Evolutionary conservation across 1,140 invertebrate species (phyloP).

Genomic region (Solen grandis): DNA sequence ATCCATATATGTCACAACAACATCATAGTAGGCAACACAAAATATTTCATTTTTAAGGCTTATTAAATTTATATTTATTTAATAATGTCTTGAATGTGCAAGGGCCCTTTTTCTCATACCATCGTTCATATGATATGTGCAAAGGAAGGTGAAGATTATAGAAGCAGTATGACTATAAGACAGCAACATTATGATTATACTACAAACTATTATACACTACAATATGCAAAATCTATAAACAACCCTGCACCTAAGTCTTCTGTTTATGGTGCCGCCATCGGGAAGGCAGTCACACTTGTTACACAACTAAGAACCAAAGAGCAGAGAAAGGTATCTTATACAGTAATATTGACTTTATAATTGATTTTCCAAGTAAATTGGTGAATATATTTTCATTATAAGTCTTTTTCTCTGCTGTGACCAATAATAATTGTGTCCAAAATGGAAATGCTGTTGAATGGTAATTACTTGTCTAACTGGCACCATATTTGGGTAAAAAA

Average conservation of each 20-base stretch:
- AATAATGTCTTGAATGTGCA: no score
- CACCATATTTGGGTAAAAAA: background rate
- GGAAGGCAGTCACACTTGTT: conserved; percentile 12
- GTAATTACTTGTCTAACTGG: conserved; percentile 11
- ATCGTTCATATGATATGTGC: no score
- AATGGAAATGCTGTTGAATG: background rate
- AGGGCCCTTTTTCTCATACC: no score
- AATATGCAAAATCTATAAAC: no score
- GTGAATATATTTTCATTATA: no score
- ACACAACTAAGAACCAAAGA: conserved; percentile 16
- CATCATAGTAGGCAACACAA: background rate
- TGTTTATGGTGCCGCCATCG: conserved; percentile 20
- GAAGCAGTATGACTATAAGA: background rate
- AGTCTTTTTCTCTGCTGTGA: background rate
- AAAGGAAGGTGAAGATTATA: no score
- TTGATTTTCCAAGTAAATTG: no score
- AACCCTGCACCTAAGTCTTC: conserved; percentile 27
- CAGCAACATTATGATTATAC: background rate
- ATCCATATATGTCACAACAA: background rate
- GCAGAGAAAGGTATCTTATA: background rate
- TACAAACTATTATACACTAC: no score
- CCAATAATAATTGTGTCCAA: background rate
- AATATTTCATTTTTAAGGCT: background rate
- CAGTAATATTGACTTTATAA: background rate
- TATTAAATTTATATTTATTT: background rate